phyloP scores from a whole-genome alignment of 2,113 vertebrate species.

The Lates calcarifer region DNA sequence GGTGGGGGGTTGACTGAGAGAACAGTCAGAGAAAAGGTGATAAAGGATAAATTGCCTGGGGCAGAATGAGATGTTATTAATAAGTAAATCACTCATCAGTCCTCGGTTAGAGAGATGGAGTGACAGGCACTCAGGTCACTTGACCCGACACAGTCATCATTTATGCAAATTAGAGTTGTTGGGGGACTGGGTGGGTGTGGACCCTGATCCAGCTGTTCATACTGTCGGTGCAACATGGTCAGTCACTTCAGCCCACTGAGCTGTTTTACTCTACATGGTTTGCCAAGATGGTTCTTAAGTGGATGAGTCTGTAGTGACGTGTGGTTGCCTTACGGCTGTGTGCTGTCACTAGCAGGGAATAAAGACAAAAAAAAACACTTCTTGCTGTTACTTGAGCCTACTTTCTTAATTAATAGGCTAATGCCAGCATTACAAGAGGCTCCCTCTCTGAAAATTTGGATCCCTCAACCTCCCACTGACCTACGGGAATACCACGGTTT shows the following conservation, averaged over 20 bases:
- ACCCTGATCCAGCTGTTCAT: not conserved
- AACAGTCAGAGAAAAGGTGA: constrained; percentile 25
- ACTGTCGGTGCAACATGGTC: not conserved
- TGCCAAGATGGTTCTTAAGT: constrained; percentile 26
- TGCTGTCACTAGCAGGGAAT: not conserved
- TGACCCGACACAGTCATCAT: constrained; percentile 33
- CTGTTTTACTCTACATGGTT: constrained; percentile 17
- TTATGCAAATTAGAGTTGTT: constrained; percentile 21
- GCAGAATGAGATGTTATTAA: constrained; percentile 40
- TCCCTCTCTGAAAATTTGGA: not conserved
- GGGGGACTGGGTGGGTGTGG: not conserved
- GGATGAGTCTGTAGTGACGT: constrained; percentile 26
- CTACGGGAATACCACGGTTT: not conserved
- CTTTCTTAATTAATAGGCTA: constrained; percentile 21
- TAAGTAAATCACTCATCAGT: constrained; percentile 51
- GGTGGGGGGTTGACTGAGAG: not conserved
- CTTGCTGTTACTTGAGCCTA: constrained; percentile 1
- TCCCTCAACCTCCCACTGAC: constrained; percentile 8
- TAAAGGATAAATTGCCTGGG: constrained; percentile 34
- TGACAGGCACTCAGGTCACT: constrained; percentile 28
- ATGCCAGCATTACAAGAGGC: constrained; percentile 3
- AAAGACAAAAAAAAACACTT: constrained; percentile 19
- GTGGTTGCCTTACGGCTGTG: constrained; percentile 1
- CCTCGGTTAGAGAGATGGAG: constrained; percentile 13
- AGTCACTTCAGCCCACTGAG: constrained; percentile 36